Evolutionary conservation across 2,888 invertebrate genomes (phyloP).

Genomic region (Alentia gelatinosa): DNA sequence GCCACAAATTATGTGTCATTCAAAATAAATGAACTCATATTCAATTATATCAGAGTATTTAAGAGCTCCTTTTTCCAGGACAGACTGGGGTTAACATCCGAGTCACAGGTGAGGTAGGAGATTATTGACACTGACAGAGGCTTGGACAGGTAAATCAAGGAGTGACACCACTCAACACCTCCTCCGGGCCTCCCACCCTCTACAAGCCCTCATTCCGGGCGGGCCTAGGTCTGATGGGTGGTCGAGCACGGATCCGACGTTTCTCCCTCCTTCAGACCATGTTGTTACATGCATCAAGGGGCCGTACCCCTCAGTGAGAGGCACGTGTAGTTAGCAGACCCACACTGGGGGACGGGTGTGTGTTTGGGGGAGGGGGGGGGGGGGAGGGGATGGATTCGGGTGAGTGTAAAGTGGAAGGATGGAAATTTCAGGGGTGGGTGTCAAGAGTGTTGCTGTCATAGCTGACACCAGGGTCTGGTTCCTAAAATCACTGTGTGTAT

Average conservation of each 20-base stretch:
- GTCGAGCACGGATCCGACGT: background rate
- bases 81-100: no score
- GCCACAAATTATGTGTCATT: no score
- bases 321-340: background rate
- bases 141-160: no score
- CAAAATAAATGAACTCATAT: no score
- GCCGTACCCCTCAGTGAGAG: background rate
- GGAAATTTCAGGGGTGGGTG: no score
- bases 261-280: conserved; percentile 9
- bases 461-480: background rate
- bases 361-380: background rate
- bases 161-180: background rate
- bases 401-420: no score
- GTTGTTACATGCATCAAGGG: conserved; percentile 29
- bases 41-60: no score
- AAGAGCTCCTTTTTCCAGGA: no score
- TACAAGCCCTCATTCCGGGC: background rate
- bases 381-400: background rate
- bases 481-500: no score
- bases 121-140: no score
- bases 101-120: no score
- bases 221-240: background rate
- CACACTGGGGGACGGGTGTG: background rate
- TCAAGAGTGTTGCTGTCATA: background rate
- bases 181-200: background rate